Evolutionary conservation across 2,113 vertebrate species (phyloP), one percentile per base, ranked within the genome.

Genomic region (Bambusicola thoracicus): DNA sequence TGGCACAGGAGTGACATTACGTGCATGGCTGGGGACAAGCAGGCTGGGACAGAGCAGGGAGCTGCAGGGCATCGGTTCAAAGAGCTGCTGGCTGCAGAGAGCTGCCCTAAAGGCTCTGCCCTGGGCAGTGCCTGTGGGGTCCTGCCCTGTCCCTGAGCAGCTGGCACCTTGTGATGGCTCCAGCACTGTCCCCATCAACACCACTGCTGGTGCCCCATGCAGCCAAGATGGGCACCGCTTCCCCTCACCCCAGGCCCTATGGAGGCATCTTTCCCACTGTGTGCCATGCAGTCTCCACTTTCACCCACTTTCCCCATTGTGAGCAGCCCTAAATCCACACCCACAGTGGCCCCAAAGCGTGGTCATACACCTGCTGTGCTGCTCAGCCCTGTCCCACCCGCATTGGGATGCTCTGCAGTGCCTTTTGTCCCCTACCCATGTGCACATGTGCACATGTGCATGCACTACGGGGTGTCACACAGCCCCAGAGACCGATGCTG

Each of bases 161-260:
- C 67, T 49, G 46, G 46, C 27, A 43, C 58, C 6, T 0, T 7
- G 20, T 0, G 0, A 29, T 22, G 30, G 66, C 32, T 61, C 34
- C 5, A 5, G 12, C 46, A 15, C 29, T 0, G 0, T 9, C 4
- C 29, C 63, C 25, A 3, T 3, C 9, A 1, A 36, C 13, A 3
- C 3, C 4, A 25, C 40, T 15, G 38, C 20, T 74, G 76, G 51
- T 91, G 78, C 41, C 72, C 46, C 34, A 21, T 14, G 13, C 30
- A 44, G 40, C 20, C 30, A 15, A 15, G 30, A 32, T 2, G 6
- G 20, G 65, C 18, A 29, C 46, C 27, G 48, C 38, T 48, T 25
- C 12, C 48, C 36, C 18, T 38, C 12, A 20, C 19, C 25, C 46
- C 34, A 51, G 48, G 18, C n/a, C 59, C 44, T 77, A 21, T 0